Base-by-base conservation (phyloP, 2,888 invertebrate genomes). In the Atherix ibis region DNA sequence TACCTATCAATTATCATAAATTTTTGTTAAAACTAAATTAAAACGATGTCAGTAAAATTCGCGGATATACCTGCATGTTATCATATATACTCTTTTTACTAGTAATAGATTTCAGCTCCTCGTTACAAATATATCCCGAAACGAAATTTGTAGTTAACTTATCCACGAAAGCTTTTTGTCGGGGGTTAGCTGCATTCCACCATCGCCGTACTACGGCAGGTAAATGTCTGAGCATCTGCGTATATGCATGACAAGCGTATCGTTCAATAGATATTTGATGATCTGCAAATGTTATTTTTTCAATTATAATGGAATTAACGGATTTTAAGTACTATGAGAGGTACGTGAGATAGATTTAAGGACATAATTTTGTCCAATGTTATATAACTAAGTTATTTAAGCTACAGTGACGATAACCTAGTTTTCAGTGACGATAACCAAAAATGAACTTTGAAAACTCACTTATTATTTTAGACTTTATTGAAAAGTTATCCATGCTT, bases 151-250 rank as follows among this genome's bases (percentile, higher is more conserved):
- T 64, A 4, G 78, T 78, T 5, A 78, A 62, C 46, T 68, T 71
- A 45, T 85, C 78, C 2, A 82, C 73, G 32, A 74, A 65, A 25
- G 70, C 68, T 32, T 75, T 63, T 25, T 71, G 68, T 43, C 72
- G 65, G 24, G 75, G 68, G 32, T 78, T 77, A 10, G 70, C 65
- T 17, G 66, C 64, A 35, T 70, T 72, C 75, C 77, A 83, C 85
- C 81, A 88, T 54, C 74, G 74, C 33, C 83, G 67, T 17, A 78
- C 76, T 32, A 78, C 63, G 19, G 80, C 80, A 32, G 78, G 83
- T 42, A 83, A 64, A 49, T 70, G 70, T 36, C 70, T 64, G 36
- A 79, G 52, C 34, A 72, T 67, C 41, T 67, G 65, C 18, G 67
- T 66, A 50, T 76, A 84, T 44, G 80, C 64, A 64, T 71, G 72